phyloP scores from a whole-genome alignment of 2,113 vertebrate genomes.

The Speoplatyrhinus poulsoni region DNA sequence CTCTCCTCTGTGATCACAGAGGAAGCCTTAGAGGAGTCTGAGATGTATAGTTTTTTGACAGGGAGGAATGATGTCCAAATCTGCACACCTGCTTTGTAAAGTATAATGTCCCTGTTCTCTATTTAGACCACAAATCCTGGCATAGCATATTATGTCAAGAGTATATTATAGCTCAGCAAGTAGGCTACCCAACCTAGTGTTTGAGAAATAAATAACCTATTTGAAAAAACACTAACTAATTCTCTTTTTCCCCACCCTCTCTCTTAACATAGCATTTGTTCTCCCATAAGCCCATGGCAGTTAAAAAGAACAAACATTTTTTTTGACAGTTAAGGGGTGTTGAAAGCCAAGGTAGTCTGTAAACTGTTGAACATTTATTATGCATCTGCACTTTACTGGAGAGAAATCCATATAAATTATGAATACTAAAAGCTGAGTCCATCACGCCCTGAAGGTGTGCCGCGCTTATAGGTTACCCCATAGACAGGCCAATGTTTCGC shows the following conservation, averaged over 20 bases:
- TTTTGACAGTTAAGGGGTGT: constrained; percentile 70
- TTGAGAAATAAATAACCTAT: constrained; percentile 2
- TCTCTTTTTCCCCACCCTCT: constrained; percentile 10
- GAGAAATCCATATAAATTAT: constrained; percentile 79
- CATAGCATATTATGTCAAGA: constrained; percentile 44
- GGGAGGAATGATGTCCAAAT: constrained; percentile 61
- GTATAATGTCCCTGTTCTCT: constrained; percentile 69
- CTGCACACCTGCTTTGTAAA: constrained; percentile 70
- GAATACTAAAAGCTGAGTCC: constrained; percentile 82
- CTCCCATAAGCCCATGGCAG: constrained; percentile 54
- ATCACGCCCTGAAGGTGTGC: constrained; percentile 70
- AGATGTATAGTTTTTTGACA: constrained; percentile 50
- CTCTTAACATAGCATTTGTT: constrained; percentile 39
- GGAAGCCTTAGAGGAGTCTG: constrained; percentile 46
- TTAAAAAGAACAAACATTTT: constrained; percentile 59
- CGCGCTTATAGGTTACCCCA: constrained; percentile 57
- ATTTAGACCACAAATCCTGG: constrained; percentile 64
- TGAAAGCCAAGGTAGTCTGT: constrained; percentile 68
- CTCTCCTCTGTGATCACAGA: constrained; percentile 61
- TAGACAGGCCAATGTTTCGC: constrained; percentile 44
- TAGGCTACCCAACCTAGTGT: constrained; percentile 6
- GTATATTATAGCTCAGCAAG: constrained; percentile 39
- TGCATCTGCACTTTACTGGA: constrained; percentile 77
- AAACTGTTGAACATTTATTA: constrained; percentile 77
- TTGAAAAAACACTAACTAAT: not conserved